These are phyloP conservation scores for Netelia melanura DNA, from an alignment of 2,888 invertebrate genomes.

Conservation along the genomic window DNA sequence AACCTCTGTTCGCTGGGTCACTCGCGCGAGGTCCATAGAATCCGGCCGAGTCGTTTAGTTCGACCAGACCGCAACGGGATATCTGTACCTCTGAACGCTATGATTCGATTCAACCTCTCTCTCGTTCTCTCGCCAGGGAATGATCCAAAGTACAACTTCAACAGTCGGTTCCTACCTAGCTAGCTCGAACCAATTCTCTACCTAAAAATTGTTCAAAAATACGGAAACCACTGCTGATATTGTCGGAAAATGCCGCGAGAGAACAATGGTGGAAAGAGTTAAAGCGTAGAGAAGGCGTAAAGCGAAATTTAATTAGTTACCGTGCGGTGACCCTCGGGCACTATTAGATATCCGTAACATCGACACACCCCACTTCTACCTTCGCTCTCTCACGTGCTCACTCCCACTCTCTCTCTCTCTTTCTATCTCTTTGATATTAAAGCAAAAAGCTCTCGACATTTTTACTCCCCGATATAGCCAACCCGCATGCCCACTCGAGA, in stretches of 20 bases:
- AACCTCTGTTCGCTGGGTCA: not conserved
- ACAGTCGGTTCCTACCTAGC: not conserved
- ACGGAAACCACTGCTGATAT: not conserved
- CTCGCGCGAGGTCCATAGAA: conserved; percentile 11
- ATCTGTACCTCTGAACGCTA: not conserved
- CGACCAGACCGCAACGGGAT: not conserved
- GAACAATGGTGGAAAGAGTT: conserved; percentile 7
- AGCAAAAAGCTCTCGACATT: conserved; percentile 55
- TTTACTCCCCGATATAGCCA: conserved; percentile 26
- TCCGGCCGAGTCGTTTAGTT: conserved; percentile 15
- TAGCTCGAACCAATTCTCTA: conserved; percentile 13
- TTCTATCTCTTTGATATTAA: conserved; percentile 30
- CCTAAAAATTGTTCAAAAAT: conserved; percentile 44
- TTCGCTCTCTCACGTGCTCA: not conserved
- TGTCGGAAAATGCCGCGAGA: conserved; percentile 21
- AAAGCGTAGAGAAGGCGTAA: not conserved
- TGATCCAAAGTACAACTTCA: conserved; percentile 21
- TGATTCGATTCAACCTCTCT: conserved; percentile 35
- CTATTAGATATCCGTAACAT: conserved; percentile 41
- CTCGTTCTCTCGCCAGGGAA: not conserved
- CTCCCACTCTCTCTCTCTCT: not conserved
- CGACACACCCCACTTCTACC: conserved; percentile 23
- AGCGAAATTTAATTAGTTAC: conserved; percentile 54
- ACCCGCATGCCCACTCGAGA: conserved; percentile 19
- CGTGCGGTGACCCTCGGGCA: conserved; percentile 41